phyloP scores from a whole-genome alignment of 2,113 vertebrate genomes.

The Dromas ardeola region DNA sequence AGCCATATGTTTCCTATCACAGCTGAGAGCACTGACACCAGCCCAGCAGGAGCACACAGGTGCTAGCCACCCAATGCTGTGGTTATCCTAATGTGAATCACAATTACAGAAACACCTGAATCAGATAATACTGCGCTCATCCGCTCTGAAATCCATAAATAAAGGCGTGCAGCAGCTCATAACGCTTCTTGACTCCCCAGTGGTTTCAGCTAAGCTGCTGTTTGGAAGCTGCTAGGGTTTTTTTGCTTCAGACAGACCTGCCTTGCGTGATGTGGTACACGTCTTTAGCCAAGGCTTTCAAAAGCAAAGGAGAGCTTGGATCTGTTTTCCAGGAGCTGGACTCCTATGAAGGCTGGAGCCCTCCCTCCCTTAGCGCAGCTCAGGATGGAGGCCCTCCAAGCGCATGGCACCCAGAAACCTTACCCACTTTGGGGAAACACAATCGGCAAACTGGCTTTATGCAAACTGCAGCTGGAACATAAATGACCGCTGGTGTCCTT shows the following conservation, averaged over 20 bases:
- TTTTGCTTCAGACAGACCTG: background rate
- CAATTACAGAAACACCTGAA: background rate
- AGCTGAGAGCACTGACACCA: background rate
- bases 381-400: background rate
- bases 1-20: background rate
- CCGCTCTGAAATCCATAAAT: background rate
- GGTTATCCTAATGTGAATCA: background rate
- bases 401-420: background rate
- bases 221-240: background rate
- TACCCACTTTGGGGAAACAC: background rate
- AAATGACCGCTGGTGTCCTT: background rate
- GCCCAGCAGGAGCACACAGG: background rate
- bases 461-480: background rate
- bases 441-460: background rate
- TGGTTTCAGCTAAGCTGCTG: background rate
- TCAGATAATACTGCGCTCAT: background rate
- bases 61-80: background rate
- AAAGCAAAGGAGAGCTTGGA: background rate
- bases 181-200: background rate
- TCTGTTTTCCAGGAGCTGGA: background rate
- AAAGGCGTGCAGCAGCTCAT: background rate
- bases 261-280: rapidly evolving
- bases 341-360: background rate
- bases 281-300: background rate
- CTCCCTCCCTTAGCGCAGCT: background rate